phyloP scores from a whole-genome alignment of 2,113 vertebrate genomes.

The Oxygymnocypris stewartii region DNA sequence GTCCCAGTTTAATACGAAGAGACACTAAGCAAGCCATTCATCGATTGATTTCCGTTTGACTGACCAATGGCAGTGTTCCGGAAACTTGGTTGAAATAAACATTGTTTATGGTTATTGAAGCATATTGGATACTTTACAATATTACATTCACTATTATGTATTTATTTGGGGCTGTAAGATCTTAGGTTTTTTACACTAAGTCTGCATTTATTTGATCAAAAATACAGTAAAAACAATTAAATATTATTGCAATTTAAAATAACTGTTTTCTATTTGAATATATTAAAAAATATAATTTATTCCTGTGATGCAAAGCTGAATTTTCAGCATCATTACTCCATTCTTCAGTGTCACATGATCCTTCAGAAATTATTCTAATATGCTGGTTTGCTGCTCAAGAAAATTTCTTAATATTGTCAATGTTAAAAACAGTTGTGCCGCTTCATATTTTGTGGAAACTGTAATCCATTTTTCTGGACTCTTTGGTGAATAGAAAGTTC shows the following conservation, averaged over 20 bases:
- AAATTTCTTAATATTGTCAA: no score
- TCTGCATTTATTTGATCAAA: neutral
- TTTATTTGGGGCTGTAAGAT: neutral
- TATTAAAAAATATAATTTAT: neutral
- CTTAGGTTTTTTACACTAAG: neutral
- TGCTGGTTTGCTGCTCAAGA: neutral
- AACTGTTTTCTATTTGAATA: neutral
- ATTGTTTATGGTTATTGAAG: neutral
- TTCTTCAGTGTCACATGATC: neutral
- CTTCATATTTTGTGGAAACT: neutral
- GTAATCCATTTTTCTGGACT: neutral
- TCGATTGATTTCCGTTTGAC: neutral
- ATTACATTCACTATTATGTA: neutral
- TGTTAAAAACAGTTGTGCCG: neutral
- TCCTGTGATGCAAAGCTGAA: neutral
- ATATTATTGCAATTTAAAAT: neutral
- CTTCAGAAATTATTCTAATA: neutral
- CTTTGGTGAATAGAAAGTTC: no score
- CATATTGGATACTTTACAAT: neutral
- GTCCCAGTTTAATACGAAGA: neutral
- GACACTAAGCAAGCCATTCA: neutral
- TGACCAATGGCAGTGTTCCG: neutral
- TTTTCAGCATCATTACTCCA: neutral
- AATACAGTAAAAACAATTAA: neutral
- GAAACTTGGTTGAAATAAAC: neutral